Evolutionary conservation across 1,140 invertebrate genomes (phyloP).

Genomic region (Popillia japonica): DNA sequence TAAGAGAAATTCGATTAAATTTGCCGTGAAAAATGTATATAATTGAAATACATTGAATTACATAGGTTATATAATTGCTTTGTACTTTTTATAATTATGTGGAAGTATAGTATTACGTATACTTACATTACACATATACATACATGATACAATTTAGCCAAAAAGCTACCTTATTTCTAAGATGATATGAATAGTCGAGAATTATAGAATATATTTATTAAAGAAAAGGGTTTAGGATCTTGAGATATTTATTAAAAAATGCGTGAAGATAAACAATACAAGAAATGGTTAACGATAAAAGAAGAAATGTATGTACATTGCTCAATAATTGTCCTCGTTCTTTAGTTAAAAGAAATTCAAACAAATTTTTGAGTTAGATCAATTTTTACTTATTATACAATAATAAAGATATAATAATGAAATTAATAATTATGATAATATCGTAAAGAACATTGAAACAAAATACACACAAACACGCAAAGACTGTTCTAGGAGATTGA

Average conservation of each 20-base stretch:
- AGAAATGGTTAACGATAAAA: no score
- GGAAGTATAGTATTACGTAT: constrained; percentile 46
- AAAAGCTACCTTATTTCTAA: constrained; percentile 57
- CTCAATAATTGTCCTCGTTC: constrained; percentile 52
- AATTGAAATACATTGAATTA: constrained; percentile 32
- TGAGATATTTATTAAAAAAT: constrained; percentile 55
- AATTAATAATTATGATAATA: background rate
- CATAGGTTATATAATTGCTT: constrained; percentile 56
- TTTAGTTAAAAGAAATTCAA: constrained; percentile 26
- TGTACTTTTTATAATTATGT: constrained; percentile 60
- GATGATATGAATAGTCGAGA: constrained; percentile 49
- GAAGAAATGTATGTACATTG: constrained; percentile 52
- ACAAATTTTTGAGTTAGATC: background rate
- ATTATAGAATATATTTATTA: constrained; percentile 53
- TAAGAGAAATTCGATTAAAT: no score
- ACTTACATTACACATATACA: constrained; percentile 6
- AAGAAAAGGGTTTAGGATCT: constrained; percentile 53
- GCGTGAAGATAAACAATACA: background rate
- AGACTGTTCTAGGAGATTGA: background rate
- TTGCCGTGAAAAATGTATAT: background rate
- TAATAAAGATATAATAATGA: background rate
- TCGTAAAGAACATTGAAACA: background rate
- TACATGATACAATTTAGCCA: constrained; percentile 48
- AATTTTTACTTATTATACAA: constrained; percentile 45
- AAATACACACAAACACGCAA: background rate